Conservation (phyloP, 2,113 vertebrate genomes). For the Myotis davidii region DNA sequence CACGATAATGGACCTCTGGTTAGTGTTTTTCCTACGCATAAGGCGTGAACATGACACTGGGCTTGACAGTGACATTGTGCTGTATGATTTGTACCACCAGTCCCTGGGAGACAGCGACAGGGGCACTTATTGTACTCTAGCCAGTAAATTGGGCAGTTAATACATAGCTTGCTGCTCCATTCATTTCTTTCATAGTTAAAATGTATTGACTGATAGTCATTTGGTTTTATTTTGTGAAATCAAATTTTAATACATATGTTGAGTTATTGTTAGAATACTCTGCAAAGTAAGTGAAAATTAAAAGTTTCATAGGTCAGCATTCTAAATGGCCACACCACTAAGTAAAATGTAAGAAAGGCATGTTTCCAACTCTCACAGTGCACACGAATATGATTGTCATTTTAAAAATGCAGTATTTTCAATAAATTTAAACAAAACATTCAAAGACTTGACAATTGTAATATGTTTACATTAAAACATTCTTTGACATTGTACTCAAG, state of each 20-base stretch:
- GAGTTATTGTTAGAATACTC: background rate
- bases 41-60: background rate
- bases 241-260: background rate
- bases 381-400: background rate
- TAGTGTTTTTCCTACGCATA: background rate
- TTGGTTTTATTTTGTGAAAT: conserved; percentile 1
- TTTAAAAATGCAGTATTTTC: background rate
- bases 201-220: background rate
- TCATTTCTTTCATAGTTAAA: background rate
- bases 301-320: background rate
- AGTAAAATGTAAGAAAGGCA: background rate
- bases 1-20: background rate
- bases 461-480: background rate
- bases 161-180: background rate
- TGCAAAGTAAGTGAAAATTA: background rate
- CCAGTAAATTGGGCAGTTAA: background rate
- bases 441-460: background rate
- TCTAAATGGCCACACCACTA: background rate
- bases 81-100: background rate
- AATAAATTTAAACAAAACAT: background rate
- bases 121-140: background rate
- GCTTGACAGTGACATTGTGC: background rate
- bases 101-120: fast-evolving
- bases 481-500: background rate
- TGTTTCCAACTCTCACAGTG: background rate